Base-by-base conservation (phyloP, 2,888 invertebrate species). In the Polydrusus cervinus region DNA sequence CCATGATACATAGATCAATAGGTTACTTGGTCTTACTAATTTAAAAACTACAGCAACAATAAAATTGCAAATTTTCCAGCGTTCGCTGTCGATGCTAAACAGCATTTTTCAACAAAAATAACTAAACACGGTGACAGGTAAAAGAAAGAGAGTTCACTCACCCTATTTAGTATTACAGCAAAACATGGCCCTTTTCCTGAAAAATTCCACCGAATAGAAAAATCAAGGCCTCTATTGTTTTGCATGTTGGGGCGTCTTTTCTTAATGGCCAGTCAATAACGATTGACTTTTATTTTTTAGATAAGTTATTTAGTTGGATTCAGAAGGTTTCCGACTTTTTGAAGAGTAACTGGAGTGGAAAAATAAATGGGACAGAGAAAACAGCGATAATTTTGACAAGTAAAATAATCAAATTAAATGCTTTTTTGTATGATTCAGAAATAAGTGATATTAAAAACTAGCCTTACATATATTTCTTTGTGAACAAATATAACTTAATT, bases 281-380 rank as follows among this genome's bases (percentile, higher is more conserved):
- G 61, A 69, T 69, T 49, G 60, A 60, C 60, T 61, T 18, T 49
- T 49, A 61, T 60, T 71, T 70, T 38, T 62, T 61, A 20, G 67
- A 68, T 57, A 68, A 51, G 53, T 62, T 71, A 64, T 71, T 70
- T 70, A 55, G 69, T 61, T 38, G 45, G 49, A 30, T 49, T 13
- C 45, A 60, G 38, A 16, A n/a, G 47, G 60, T 38, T 61, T 70
- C 49, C 69, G 68, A 45, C 43, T 69, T 69, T 69, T 69, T 64
- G 30, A 64, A 43, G 62, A 53, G 53, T 14, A 49, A 25, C 14
- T 47, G 53, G 7, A 62, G 51, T 51, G 53, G 45, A 60, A 71
- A 61, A 62, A 40, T 71, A 71, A 71, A 71, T 71, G 70, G 70
- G 40, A 61, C 70, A 53, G 53, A 49, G 16, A 49, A 14, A 65